Evolutionary conservation across 2,797 vertebrate genomes (phyloP), one percentile per base, ranked within the genome.

Genomic region (Aeoliscus strigatus): DNA sequence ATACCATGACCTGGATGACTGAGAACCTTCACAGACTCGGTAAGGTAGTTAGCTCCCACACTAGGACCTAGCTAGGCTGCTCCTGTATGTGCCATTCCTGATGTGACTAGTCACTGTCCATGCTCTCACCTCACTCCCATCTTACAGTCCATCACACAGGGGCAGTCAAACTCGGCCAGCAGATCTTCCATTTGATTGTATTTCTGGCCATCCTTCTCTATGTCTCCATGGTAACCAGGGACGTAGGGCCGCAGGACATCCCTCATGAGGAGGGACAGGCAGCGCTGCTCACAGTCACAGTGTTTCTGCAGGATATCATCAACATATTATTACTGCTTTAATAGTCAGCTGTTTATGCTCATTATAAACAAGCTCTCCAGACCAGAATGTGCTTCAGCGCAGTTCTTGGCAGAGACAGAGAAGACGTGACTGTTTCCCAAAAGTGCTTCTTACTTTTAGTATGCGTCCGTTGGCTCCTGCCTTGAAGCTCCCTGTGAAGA

Each of bases 151-250:
- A 99, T 99, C 58, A 98, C 94, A 0, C 93, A 97, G 0, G 96
- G 93, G 12, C 80, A 88, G 68, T 98, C 94, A 2, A 99, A 99
- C 40, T 97, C 94, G 0, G 94, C 93, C 75, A 99, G 86, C 54
- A 99, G 87, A 73, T 99, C 95, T 27, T 99, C 94, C 96, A 99
- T 99, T 86, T 97, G 94, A 86, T 98, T 99, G 86, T 97, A 99
- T 55, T 91, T 89, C 72, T 97, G 94, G 1, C 95, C 96, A 0
- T 97, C 95, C 72, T 96, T 97, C 77, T 98, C 91, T 7, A 99
- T 85, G 0, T 97, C 94, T 0, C 96, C 96, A 0, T 97, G 93
- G 83, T 99, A 99, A 67, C 91, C 90, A 0, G 96, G 96, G 34
- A 99, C 94, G 0, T 86, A 97, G 0, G 91, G 93, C 33, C 79